Conservation (phyloP, 2,888 invertebrate species). For the Harpagoxenus sublaevis region DNA sequence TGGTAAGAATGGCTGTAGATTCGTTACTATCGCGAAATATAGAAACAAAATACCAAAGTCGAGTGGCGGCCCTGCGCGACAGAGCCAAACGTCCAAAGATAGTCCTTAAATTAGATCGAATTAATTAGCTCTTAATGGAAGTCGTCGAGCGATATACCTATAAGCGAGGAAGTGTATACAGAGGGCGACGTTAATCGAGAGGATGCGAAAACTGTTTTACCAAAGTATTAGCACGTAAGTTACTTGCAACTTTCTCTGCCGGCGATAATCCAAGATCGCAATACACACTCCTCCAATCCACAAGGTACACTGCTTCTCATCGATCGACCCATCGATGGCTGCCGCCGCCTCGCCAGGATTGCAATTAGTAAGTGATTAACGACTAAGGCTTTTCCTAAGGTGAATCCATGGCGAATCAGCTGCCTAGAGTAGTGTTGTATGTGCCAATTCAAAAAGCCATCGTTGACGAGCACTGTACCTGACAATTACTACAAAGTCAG, state of each 20-base stretch:
- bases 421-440: conserved; percentile 37
- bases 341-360: conserved; percentile 38
- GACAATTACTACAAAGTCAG: conserved; percentile 52
- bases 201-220: conserved; percentile 70
- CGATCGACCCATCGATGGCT: conserved; percentile 41
- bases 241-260: conserved; percentile 50
- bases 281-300: conserved; percentile 28
- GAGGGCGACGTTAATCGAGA: conserved; percentile 67
- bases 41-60: conserved; percentile 38
- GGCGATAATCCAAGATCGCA: conserved; percentile 58
- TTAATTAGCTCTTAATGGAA: conserved; percentile 73
- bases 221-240: conserved; percentile 84
- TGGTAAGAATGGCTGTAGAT: conserved; percentile 32
- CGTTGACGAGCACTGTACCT: conserved; percentile 56
- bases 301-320: conserved; percentile 62
- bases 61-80: conserved; percentile 40
- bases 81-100: conserved; percentile 81
- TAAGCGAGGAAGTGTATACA: conserved; percentile 67
- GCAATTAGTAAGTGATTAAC: conserved; percentile 44
- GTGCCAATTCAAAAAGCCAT: conserved; percentile 46
- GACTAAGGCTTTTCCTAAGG: conserved; percentile 39
- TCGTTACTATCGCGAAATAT: conserved; percentile 11
- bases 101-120: conserved; percentile 76
- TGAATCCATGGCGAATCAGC: conserved; percentile 39
- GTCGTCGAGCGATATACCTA: conserved; percentile 68